Evolutionary conservation across 2,113 vertebrate genomes (phyloP), one percentile per base, ranked within the genome.

Genomic region (Myotis yumanensis): DNA sequence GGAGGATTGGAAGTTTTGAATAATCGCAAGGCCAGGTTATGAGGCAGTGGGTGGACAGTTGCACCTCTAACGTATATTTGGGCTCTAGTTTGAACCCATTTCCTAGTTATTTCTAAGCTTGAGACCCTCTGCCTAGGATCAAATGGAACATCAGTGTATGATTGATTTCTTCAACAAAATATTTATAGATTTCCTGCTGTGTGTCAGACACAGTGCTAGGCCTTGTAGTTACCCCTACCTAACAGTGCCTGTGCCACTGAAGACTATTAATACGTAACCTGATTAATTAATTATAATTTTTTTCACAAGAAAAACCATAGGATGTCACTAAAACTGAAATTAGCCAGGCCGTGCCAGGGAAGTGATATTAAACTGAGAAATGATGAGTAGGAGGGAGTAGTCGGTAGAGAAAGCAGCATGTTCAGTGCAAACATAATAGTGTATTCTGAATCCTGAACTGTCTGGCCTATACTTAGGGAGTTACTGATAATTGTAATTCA

Each of bases 401-500:
- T 62, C 25, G 25, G 59, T 62, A 62, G 8, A 80, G 3, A 20
- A 66, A 62, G 76, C 3, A 25, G 66, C 0, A 5, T 12, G 18
- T 51, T 14, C 77, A 46, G 77, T 11, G 10, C 40, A 12, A 18
- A 57, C 14, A 20, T 1, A 12, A 16, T 3, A 40, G 68, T 6
- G 11, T 3, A 28, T 8, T 37, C 25, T 37, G 12, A 66, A 66
- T 66, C n/a, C 37, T 40, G 2, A 84, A 88, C 35, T 17, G 4
- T 52, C 30, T 69, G 17, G 30, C 20, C 40, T 68, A 10, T 40
- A 17, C n/a, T 69, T 90, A 35, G 17, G 46, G n/a, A 90, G 35
- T 86, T 62, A 32, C 54, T 85, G 32, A 46, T n/a, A 89, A 90
- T 32, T 82, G 23, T 75, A 82, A 92, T 59, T 85, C 43, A 83